Evolutionary conservation across 2,113 vertebrate genomes (phyloP).

Genomic region (Pelobates fuscus): DNA sequence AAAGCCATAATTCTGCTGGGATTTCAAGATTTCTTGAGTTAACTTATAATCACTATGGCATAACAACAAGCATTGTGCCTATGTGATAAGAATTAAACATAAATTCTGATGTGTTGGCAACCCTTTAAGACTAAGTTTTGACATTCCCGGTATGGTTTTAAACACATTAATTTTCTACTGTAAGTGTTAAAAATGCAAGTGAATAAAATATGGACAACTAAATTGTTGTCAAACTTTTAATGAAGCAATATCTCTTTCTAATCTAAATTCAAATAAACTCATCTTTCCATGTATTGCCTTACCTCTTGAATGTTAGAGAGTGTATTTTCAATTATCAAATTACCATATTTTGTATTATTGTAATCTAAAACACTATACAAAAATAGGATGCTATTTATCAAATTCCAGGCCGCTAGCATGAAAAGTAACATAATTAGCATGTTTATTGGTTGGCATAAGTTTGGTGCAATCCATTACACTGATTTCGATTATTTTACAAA

Average conservation of each 20-base stretch:
- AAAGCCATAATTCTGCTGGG: too few species aligned
- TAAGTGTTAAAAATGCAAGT: neutral
- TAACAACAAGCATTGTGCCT: too few species aligned
- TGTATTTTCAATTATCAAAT: slow-evolving; percentile 49
- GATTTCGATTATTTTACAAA: slow-evolving; percentile 23
- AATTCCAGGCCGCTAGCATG: slow-evolving; percentile 21
- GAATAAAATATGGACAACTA: slow-evolving; percentile 17
- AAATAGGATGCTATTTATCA: slow-evolving; percentile 41
- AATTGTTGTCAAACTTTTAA: slow-evolving; percentile 40
- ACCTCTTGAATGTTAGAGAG: slow-evolving; percentile 42
- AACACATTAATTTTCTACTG: too few species aligned
- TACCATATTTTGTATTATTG: slow-evolving; percentile 50
- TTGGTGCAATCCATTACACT: neutral
- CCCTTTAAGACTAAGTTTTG: too few species aligned
- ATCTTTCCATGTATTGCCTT: slow-evolving; percentile 35
- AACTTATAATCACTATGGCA: too few species aligned
- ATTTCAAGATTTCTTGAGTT: too few species aligned
- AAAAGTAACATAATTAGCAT: slow-evolving; percentile 48
- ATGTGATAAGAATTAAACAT: too few species aligned
- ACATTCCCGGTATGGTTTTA: too few species aligned
- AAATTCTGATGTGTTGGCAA: too few species aligned
- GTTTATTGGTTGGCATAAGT: slow-evolving; percentile 34
- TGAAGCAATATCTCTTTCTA: slow-evolving; percentile 41
- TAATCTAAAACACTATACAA: slow-evolving; percentile 38
- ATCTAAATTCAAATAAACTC: slow-evolving; percentile 47